phyloP scores from a whole-genome alignment of 35 echinoderm and acorn worm species.

The Apostichopus californicus region DNA sequence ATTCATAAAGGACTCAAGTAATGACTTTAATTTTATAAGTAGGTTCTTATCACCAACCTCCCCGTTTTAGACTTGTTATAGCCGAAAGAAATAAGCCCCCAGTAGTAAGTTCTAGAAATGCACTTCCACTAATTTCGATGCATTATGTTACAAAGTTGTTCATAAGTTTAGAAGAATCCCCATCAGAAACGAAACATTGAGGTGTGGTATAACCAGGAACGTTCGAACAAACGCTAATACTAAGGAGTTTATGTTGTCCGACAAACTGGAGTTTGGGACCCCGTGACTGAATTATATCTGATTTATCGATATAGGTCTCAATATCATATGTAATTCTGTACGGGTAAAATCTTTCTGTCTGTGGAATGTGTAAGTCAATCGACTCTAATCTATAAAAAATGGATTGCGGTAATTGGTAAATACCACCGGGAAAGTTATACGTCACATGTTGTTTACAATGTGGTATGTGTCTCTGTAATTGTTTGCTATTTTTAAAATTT shows the following conservation, averaged over 20 bases:
- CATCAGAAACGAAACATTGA: constrained; percentile 60
- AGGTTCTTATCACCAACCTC: not conserved
- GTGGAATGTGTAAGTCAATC: not conserved
- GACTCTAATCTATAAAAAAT: constrained; percentile 50
- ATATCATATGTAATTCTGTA: constrained; percentile 66
- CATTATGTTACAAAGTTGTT: constrained; percentile 48
- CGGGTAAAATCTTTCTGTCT: not conserved
- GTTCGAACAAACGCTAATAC: constrained; percentile 41
- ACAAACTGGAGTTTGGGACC: not conserved
- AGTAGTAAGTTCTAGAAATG: constrained; percentile 2
- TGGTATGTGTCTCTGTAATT: constrained; percentile 37
- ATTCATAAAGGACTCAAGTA: constrained; percentile 1
- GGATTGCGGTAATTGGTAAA: constrained; percentile 24
- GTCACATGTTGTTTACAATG: constrained; percentile 40
- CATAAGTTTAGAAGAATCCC: constrained; percentile 39
- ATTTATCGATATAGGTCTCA: constrained; percentile 36
- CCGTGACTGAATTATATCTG: not conserved
- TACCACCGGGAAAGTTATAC: constrained; percentile 47
- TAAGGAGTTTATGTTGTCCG: constrained; percentile 33
- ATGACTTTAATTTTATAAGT: not conserved
- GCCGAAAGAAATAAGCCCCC: not conserved
- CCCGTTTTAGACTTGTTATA: not conserved
- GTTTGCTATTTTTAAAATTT: not conserved
- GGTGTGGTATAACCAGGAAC: constrained; percentile 57
- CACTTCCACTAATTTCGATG: constrained; percentile 36